A percentile compares a stretch with the other conserved stretches of the same genome.
These are phyloP conservation scores for Nothocercus nigrocapillus DNA, from an alignment of 2,113 vertebrate genomes.

Conservation along the genomic window DNA sequence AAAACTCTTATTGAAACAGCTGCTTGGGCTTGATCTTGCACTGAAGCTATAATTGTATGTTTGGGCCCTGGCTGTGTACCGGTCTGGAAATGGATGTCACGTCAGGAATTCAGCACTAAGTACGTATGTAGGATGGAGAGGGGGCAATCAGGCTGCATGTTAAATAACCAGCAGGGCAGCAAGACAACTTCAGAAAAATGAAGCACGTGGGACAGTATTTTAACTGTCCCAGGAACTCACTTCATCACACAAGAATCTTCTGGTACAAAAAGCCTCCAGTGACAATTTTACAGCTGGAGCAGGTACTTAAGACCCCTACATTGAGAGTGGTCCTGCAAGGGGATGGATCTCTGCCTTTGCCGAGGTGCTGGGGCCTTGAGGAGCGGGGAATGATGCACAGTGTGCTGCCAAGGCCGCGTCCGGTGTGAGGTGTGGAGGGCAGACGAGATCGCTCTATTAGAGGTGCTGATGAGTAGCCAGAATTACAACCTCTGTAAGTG, in stretches of 20 bases:
- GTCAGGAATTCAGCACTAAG: background rate
- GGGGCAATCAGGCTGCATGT: background rate
- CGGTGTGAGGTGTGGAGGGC: background rate
- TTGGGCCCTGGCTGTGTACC: slow-evolving; percentile 8
- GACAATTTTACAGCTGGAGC: background rate
- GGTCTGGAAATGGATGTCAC: slow-evolving; percentile 19
- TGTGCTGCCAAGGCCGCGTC: background rate
- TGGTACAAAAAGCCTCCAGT: background rate
- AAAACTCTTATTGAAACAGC: slow-evolving; percentile 51
- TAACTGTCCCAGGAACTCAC: background rate
- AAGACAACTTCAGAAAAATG: background rate
- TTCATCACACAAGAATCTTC: background rate
- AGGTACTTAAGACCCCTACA: background rate
- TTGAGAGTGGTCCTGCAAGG: background rate
- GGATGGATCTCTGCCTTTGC: background rate
- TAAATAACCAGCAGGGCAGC: background rate
- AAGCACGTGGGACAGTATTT: background rate
- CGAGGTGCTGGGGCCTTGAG: background rate
- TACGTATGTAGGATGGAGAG: background rate
- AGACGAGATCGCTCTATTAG: background rate
- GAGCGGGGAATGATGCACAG: background rate
- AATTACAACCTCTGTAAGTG: background rate
- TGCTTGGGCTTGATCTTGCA: slow-evolving; percentile 9
- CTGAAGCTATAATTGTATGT: slow-evolving; percentile 35
- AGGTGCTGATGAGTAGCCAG: slow-evolving; percentile 3